Conservation (phyloP, 1,140 invertebrate species). For the Diabrotica undecimpunctata region DNA sequence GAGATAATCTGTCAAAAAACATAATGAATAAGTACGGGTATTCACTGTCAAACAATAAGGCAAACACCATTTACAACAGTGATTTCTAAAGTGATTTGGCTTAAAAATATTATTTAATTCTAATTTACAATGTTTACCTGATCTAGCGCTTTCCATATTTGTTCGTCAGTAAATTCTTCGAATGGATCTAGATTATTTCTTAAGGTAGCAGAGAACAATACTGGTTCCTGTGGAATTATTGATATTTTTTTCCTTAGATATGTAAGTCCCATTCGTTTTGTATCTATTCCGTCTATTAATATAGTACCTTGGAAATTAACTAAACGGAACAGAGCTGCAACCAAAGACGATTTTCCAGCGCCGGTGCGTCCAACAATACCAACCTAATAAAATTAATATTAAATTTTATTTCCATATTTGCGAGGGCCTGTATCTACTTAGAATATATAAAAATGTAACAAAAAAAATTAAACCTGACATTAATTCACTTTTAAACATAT, state of each 20-base stretch:
- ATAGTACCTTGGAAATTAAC: constrained; percentile 62
- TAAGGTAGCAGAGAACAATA: constrained; percentile 73
- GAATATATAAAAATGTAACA: too few relatives aligned
- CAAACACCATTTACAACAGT: too few relatives aligned
- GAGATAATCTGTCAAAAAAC: too few relatives aligned
- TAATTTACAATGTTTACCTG: constrained; percentile 18
- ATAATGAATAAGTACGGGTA: too few relatives aligned
- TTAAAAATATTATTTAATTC: too few relatives aligned
- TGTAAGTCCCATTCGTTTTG: constrained; percentile 59
- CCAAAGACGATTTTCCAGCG: constrained; percentile 78
- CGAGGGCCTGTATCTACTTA: too few relatives aligned
- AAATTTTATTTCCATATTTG: too few relatives aligned
- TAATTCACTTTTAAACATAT: too few relatives aligned
- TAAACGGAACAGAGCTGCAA: constrained; percentile 68
- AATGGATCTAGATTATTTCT: constrained; percentile 84
- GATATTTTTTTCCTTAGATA: constrained; percentile 68
- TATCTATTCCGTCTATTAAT: constrained; percentile 66
- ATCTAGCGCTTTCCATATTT: constrained; percentile 62
- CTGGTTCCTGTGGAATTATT: constrained; percentile 80
- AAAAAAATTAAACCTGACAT: too few relatives aligned
- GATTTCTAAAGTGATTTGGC: too few relatives aligned
- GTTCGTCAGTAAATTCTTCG: constrained; percentile 59
- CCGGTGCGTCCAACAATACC: constrained; percentile 71
- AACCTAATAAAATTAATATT: constrained; percentile 40
- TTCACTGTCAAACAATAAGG: too few relatives aligned